These are phyloP conservation scores for Nautilus pompilius DNA, from an alignment of 1,140 invertebrate genomes.

Conservation along the genomic window DNA sequence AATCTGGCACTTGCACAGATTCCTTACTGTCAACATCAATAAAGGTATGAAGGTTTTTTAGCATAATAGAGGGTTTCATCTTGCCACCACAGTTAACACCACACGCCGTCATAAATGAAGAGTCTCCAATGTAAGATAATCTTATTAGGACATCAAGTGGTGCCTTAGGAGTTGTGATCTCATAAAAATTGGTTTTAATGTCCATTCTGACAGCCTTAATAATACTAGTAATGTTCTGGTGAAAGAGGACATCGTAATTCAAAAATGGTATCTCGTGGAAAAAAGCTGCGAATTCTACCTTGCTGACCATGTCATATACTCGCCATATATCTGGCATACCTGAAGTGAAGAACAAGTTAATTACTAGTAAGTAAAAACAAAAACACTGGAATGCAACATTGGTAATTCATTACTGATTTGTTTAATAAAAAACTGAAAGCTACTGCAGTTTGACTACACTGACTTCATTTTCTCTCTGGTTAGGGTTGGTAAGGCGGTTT, in stretches of 20 bases:
- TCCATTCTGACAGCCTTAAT: conserved; percentile 29
- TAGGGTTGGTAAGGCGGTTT: no score
- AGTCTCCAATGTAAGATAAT: conserved; percentile 22
- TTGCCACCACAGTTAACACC: conserved; percentile 30
- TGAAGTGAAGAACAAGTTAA: conserved; percentile 9
- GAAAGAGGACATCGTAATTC: conserved; percentile 20
- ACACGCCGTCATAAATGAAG: conserved; percentile 24
- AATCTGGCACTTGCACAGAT: conserved; percentile 20
- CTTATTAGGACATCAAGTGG: conserved; percentile 24
- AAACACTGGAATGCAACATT: no score
- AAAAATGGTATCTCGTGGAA: conserved; percentile 24
- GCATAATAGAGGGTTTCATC: conserved; percentile 22
- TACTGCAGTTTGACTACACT: no score
- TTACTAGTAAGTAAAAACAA: no score
- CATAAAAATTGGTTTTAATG: conserved; percentile 31
- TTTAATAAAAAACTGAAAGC: no score
- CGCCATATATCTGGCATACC: conserved; percentile 33
- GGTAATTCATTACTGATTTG: no score
- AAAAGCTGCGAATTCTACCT: conserved; percentile 31
- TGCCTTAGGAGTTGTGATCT: conserved; percentile 32
- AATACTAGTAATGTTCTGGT: conserved; percentile 21
- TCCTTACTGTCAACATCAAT: conserved; percentile 15
- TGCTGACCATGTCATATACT: conserved; percentile 35
- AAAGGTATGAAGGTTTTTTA: conserved; percentile 26
- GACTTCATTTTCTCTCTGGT: no score